Evolutionary conservation across 2,888 invertebrate species (phyloP).

Genomic region (Netelia melanura): DNA sequence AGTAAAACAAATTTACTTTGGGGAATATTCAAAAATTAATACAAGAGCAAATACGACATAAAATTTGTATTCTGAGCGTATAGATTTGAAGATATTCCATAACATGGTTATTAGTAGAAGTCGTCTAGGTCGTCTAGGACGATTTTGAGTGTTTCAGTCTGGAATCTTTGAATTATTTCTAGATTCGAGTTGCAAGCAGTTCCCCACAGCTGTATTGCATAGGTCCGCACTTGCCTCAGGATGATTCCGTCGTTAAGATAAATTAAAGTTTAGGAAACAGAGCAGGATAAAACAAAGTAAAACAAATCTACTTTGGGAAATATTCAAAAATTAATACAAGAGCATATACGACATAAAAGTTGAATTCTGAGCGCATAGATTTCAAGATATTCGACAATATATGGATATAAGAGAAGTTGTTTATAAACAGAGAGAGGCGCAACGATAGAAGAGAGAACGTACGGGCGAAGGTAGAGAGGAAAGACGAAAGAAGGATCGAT

Average conservation of each 20-base stretch:
- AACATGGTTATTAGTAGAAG: too few species aligned
- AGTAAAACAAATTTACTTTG: neutral
- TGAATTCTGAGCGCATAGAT: too few species aligned
- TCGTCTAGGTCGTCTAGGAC: too few species aligned
- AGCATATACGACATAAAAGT: neutral
- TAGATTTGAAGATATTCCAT: neutral
- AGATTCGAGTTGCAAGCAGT: too few species aligned
- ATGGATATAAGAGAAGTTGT: neutral
- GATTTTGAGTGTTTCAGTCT: too few species aligned
- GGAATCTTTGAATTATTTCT: too few species aligned
- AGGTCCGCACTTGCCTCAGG: too few species aligned
- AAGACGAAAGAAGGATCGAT: conserved; percentile 41
- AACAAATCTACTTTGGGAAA: neutral
- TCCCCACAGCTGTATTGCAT: too few species aligned
- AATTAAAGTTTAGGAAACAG: too few species aligned
- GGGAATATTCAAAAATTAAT: neutral
- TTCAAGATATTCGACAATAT: neutral
- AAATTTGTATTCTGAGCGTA: too few species aligned
- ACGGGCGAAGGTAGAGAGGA: neutral
- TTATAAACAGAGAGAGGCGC: conserved; percentile 12
- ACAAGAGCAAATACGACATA: neutral
- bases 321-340: neutral
- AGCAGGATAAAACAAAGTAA: neutral
- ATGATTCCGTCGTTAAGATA: too few species aligned
- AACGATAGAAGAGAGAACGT: conserved; percentile 58